A percentile compares a stretch with the other conserved stretches of the same genome.
These are phyloP conservation scores for Agrilus cyanescens DNA, from an alignment of 2,888 invertebrate species.

Conservation along the genomic window DNA sequence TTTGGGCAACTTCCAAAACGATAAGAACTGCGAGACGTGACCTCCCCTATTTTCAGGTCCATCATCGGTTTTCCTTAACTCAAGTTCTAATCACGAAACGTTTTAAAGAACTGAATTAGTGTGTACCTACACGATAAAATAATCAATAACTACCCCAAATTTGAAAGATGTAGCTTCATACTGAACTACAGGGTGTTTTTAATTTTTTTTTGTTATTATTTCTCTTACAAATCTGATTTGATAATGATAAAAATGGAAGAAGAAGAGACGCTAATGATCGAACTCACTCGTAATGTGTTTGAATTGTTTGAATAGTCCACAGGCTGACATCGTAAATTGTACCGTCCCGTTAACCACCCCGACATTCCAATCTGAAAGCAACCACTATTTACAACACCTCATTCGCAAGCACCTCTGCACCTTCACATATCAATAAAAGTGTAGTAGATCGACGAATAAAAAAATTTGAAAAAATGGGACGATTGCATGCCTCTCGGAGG, in stretches of 20 bases:
- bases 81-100: no score
- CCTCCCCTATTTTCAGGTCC: no score
- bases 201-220: no score
- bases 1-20: no score
- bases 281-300: conserved; percentile 81
- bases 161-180: no score
- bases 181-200: no score
- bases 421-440: neutral
- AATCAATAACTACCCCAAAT: no score
- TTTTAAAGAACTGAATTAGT: no score
- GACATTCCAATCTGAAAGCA: conserved; percentile 75
- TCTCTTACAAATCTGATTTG: no score
- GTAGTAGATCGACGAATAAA: neutral
- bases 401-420: neutral
- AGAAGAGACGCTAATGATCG: neutral
- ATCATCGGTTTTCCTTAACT: no score
- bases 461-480: neutral
- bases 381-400: conserved; percentile 28
- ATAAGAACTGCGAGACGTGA: no score
- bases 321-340: conserved; percentile 92
- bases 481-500: neutral
- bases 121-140: no score
- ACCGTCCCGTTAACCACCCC: conserved; percentile 92
- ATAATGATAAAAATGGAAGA: neutral
- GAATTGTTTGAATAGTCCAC: conserved; percentile 90